Evolutionary conservation across 2,113 vertebrate species (phyloP).

Genomic region (Pyrgilauda ruficollis): DNA sequence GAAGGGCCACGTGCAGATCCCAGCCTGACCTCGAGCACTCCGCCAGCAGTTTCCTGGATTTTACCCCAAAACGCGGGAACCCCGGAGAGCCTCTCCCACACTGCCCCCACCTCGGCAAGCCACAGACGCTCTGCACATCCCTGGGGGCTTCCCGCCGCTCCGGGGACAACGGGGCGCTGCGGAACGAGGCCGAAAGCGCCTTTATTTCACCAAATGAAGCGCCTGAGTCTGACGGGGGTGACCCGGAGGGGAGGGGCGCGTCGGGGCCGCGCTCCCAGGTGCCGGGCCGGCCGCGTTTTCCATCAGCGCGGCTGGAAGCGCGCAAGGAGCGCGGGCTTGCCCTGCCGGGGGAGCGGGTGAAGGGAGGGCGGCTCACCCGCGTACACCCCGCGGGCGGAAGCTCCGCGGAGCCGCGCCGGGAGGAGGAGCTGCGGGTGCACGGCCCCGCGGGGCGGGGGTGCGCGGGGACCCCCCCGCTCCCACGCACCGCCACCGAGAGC

Average conservation of each 20-base stretch:
- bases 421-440: not conserved
- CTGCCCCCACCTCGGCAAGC: not conserved
- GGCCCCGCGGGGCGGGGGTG: not conserved
- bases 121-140: not conserved
- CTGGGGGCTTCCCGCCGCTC: fast-evolving
- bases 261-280: not conserved
- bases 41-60: fast-evolving
- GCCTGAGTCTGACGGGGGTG: fast-evolving
- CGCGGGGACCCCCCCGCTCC: not conserved
- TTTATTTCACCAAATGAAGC: no score
- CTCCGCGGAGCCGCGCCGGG: not conserved
- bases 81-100: not conserved
- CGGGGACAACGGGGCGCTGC: not conserved
- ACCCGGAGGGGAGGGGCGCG: not conserved
- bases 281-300: not conserved
- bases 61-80: not conserved
- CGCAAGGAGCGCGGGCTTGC: not conserved
- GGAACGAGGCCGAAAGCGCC: not conserved
- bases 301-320: no score
- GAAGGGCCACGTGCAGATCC: not conserved
- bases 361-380: not conserved
- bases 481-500: not conserved
- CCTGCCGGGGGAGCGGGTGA: not conserved
- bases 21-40: not conserved
- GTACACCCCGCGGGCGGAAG: not conserved